Evolutionary conservation across 1,140 invertebrate genomes (phyloP).

Genomic region (Papilio xuthus): DNA sequence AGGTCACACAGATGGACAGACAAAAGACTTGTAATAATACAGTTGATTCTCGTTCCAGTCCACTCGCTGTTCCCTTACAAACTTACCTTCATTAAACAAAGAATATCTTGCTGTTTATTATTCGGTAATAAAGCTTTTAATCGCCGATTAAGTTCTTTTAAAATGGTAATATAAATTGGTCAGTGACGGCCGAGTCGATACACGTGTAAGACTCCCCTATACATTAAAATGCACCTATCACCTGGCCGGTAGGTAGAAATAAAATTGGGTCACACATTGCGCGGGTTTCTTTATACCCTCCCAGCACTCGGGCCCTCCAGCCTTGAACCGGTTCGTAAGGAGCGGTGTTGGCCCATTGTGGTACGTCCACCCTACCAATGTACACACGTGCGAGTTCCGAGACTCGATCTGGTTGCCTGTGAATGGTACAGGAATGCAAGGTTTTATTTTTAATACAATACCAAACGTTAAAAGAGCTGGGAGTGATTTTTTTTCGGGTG

Average conservation of each 20-base stretch:
- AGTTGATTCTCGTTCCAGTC: slow-evolving; percentile 61
- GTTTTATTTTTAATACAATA: slow-evolving; percentile 38
- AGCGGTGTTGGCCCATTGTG: slow-evolving; percentile 52
- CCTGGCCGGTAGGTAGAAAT: slow-evolving; percentile 59
- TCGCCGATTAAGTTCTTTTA: slow-evolving; percentile 36
- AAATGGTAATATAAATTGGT: slow-evolving; percentile 41
- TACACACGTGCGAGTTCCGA: slow-evolving; percentile 58
- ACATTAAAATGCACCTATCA: slow-evolving; percentile 72
- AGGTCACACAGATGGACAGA: slow-evolving; percentile 76
- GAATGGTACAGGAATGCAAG: slow-evolving; percentile 37
- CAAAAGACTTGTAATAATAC: slow-evolving; percentile 70
- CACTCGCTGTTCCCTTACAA: slow-evolving; percentile 66
- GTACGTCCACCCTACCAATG: slow-evolving; percentile 49
- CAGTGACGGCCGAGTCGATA: slow-evolving; percentile 56
- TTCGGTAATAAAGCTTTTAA: slow-evolving; percentile 44
- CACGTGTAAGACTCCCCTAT: slow-evolving; percentile 70
- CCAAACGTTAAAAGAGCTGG: slow-evolving; percentile 24
- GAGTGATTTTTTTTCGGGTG: slow-evolving; percentile 17
- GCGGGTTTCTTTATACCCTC: slow-evolving; percentile 62
- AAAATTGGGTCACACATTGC: slow-evolving; percentile 77
- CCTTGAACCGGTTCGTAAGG: slow-evolving; percentile 61
- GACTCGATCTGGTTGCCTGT: slow-evolving; percentile 26
- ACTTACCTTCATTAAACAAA: slow-evolving; percentile 40
- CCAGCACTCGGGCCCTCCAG: slow-evolving; percentile 45
- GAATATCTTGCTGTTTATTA: slow-evolving; percentile 38